Base-by-base conservation (phyloP, 2,888 invertebrate species). In the Diadegma fenestrale region DNA sequence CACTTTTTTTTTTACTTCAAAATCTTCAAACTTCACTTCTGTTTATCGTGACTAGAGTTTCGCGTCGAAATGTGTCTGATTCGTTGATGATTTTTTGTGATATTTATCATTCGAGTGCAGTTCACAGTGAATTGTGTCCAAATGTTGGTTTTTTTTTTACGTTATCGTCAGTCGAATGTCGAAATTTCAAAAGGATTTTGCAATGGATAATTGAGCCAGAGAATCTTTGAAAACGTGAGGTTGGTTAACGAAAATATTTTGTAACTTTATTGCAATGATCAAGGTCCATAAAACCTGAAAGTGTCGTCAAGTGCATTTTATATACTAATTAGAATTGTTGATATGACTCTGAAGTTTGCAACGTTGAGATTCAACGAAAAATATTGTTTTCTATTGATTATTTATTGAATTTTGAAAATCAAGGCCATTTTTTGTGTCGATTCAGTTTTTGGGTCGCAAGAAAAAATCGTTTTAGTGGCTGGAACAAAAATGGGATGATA, bases 211-310 rank as follows among this genome's bases (percentile, higher is more conserved):
- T 73, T 68, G 48, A 33, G 41, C 2, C 4, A 41, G 45, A 61
- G n/a, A 51, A 54, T 54, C 33, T 33, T 51, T 37, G 0, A 8
- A 19, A 61, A 48, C 37, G 48, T 12, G 48, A 81, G 81, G 78
- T 81, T 33, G 48, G 85, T 73, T 48, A 17, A 68, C 58, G 22
- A 63, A 19, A 41, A 66, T 12, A 58, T 33, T 41, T 45, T 17
- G 43, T 22, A 19, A 33, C 43, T 75, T 48, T 63, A 3, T 3
- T 17, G 45, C 19, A 26, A 19, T 64, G 10, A 48, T 64, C 63
- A 43, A 61, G 45, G 41, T 48, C 69, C 48, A 71, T 7, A 79
- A 63, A 22, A 48, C 61, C 19, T 30, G n/a, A 4, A 33, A n/a
- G 6, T n/a, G 14, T 66, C 43, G 45, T 7, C 1, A 1, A 8